These are phyloP conservation scores for Agonum fuliginosum DNA, from an alignment of 2,888 invertebrate species.

Conservation along the genomic window DNA sequence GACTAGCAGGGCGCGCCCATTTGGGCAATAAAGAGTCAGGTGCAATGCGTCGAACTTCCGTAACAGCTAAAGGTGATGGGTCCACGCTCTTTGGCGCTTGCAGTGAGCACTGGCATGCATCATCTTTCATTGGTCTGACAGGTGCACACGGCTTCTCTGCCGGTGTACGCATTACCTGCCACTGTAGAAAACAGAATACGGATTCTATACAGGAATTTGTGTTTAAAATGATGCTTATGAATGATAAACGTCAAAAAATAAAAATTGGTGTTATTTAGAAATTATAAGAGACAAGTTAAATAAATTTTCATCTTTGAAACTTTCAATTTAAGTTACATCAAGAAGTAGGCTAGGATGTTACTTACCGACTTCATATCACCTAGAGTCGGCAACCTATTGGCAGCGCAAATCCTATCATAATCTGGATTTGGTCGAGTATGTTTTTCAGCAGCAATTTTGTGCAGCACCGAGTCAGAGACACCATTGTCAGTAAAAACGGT, in stretches of 20 bases:
- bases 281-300: neutral
- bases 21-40: conserved; percentile 65
- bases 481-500: conserved; percentile 66
- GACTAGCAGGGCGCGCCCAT: conserved; percentile 63
- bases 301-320: no score
- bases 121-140: neutral
- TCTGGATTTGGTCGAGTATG: neutral
- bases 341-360: no score
- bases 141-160: conserved; percentile 51
- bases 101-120: neutral
- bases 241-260: neutral
- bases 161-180: conserved; percentile 54
- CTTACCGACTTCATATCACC: conserved; percentile 12
- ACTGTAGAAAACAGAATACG: conserved; percentile 53
- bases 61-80: conserved; percentile 62
- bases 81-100: conserved; percentile 4
- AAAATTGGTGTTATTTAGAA: neutral
- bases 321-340: no score
- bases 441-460: conserved; percentile 51
- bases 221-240: neutral
- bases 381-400: conserved; percentile 11
- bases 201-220: conserved; percentile 33
- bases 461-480: conserved; percentile 61
- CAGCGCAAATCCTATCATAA: conserved; percentile 5
- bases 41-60: conserved; percentile 63